These are phyloP conservation scores for Carpatolechia fugitivella DNA, from an alignment of 2,888 invertebrate genomes.

Conservation along the genomic window DNA sequence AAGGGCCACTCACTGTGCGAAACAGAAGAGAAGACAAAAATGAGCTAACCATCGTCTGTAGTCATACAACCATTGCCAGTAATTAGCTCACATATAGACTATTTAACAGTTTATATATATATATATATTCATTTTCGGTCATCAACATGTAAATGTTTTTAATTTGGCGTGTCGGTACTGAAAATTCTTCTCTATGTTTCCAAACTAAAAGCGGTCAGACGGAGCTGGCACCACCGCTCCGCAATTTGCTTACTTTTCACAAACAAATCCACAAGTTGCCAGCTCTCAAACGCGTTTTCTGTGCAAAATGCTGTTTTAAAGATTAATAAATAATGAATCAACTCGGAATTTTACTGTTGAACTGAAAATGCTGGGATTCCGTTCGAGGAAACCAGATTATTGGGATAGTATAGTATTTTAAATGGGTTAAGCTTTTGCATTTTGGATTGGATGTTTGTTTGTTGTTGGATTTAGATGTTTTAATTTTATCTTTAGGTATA, in stretches of 20 bases:
- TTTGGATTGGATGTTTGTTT: too few relatives aligned
- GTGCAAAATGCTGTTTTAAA: constrained; percentile 2
- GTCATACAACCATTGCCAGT: too few relatives aligned
- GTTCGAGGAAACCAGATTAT: not conserved
- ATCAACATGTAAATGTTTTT: not conserved
- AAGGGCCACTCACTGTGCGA: too few relatives aligned
- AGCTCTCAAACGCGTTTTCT: constrained; percentile 2
- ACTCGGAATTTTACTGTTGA: not conserved
- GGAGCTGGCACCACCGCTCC: constrained; percentile 34
- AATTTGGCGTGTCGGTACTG: not conserved
- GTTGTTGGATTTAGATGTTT: too few relatives aligned
- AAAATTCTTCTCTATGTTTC: constrained; percentile 6
- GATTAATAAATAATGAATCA: constrained; percentile 2
- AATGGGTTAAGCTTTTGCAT: not conserved
- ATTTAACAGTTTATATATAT: too few relatives aligned
- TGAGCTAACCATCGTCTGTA: too few relatives aligned
- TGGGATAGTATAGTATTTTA: not conserved
- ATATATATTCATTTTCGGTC: not conserved
- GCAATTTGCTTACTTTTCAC: constrained; percentile 34
- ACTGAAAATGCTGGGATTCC: not conserved
- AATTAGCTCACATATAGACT: too few relatives aligned
- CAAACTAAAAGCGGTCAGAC: constrained; percentile 35
- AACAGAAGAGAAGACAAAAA: too few relatives aligned
- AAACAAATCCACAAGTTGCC: constrained; percentile 5
- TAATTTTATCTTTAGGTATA: too few relatives aligned